Evolutionary conservation across 2,113 vertebrate genomes (phyloP).

Genomic region (Physeter macrocephalus): DNA sequence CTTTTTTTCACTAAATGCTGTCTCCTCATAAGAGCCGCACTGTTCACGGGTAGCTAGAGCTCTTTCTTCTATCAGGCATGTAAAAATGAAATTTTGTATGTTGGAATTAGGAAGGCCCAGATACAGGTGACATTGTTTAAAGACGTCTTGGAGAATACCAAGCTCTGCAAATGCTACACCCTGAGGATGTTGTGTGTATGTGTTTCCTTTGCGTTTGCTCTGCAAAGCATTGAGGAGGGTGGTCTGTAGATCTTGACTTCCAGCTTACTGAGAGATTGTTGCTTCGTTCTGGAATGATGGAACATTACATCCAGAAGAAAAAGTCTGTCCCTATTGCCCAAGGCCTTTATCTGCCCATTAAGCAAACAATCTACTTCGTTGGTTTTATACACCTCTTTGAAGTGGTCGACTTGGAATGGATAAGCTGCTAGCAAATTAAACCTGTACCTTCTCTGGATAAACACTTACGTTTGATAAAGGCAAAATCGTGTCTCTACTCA

Average conservation of each 20-base stretch:
- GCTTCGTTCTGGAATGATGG: background rate
- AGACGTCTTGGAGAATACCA: background rate
- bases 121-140: background rate
- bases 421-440: constrained; percentile 2
- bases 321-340: background rate
- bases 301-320: background rate
- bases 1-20: background rate
- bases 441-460: background rate
- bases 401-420: background rate
- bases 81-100: background rate
- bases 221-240: background rate
- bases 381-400: constrained; percentile 27
- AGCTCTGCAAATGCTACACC: background rate
- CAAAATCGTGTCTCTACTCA: background rate
- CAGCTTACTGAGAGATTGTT: background rate
- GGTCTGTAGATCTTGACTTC: background rate
- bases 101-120: background rate
- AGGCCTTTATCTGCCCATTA: background rate
- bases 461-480: background rate
- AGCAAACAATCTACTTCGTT: background rate
- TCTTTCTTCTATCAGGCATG: background rate
- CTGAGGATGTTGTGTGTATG: background rate
- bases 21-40: background rate
- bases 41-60: background rate
- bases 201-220: background rate